Base-by-base conservation (phyloP, 2,888 invertebrate genomes). In the Osedax fenrisi region DNA sequence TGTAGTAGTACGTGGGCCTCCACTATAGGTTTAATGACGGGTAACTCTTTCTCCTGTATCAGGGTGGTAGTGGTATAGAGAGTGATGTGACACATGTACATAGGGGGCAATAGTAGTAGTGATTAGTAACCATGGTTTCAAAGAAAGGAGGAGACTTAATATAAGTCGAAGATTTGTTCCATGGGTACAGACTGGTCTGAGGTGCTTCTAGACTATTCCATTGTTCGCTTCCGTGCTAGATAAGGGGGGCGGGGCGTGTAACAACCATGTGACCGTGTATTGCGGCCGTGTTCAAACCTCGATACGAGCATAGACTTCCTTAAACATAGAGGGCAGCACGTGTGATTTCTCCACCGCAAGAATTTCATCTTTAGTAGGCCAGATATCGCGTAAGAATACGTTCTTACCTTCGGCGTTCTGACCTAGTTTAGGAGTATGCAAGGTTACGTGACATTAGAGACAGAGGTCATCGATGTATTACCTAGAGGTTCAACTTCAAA, bases 81-180 rank as follows among this genome's bases (percentile, higher is more conserved):
- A 26, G 5, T 26, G 10, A 26, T 22, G n/a, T n/a, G n/a, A n/a
- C n/a, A n/a, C n/a, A n/a, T n/a, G n/a, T n/a, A n/a, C n/a, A n/a
- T n/a, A n/a, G n/a, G n/a, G n/a, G n/a, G n/a, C n/a, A n/a, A n/a
- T n/a, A n/a, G n/a, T n/a, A n/a, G 10, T 41, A 41, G 17, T 41
- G 41, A 41, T 5, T 56, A 75, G 81, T 80, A 82, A 90, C 90
- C 90, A 94, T 91, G 62, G 87, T 88, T 64, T 92, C 90, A 84
- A 97, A 97, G 88, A 95, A 98, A 1, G 97, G 97, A 0, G 97
- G 97, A 78, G 87, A 89, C 86, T 95, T 94, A 79, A 98, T 96
- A 84, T 97, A 98, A 0, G 97, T 97, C 0, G 95, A 96, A 75
- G 87, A 86, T 0, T 82, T 80, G 80, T 93, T 92, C 97, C 97